These are phyloP conservation scores for Macropus fuliginosus DNA, from an alignment of 2,797 vertebrate genomes.

Conservation along the genomic window DNA sequence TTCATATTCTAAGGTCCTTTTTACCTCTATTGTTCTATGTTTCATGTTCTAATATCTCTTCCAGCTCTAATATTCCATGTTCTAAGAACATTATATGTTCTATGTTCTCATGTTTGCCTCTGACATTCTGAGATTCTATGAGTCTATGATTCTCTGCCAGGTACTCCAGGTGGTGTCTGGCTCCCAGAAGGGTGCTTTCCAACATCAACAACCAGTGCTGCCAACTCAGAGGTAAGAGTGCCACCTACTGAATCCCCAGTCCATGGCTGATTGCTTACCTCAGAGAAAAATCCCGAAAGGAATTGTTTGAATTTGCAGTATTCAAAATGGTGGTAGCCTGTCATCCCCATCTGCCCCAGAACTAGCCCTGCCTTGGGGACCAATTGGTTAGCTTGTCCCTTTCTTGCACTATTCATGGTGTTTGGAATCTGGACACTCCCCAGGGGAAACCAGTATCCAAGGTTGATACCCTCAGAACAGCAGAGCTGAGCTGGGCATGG, in stretches of 20 bases:
- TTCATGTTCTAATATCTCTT: not conserved
- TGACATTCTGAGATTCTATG: not conserved
- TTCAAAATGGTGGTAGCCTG: not conserved
- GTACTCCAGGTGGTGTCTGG: not conserved
- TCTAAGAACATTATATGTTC: not conserved
- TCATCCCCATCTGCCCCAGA: not conserved
- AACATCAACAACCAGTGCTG: not conserved
- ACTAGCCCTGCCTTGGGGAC: not conserved
- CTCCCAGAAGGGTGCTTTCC: not conserved
- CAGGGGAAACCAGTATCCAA: not conserved
- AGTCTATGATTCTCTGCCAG: not conserved
- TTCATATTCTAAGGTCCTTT: not conserved
- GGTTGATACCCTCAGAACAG: not conserved
- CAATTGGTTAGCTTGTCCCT: not conserved
- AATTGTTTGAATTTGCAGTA: not conserved
- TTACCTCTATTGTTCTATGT: not conserved
- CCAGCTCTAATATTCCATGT: too few species aligned
- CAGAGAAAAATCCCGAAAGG: not conserved
- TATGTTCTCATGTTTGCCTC: not conserved
- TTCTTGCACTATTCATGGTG: not conserved
- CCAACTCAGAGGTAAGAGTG: constrained; percentile 70
- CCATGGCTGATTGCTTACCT: not conserved
- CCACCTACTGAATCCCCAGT: constrained; percentile 68
- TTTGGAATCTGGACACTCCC: not conserved
- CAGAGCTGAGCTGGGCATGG: constrained; percentile 55